These are phyloP conservation scores for Synanthedon andrenaeformis DNA, from an alignment of 2,888 invertebrate species.

Conservation along the genomic window DNA sequence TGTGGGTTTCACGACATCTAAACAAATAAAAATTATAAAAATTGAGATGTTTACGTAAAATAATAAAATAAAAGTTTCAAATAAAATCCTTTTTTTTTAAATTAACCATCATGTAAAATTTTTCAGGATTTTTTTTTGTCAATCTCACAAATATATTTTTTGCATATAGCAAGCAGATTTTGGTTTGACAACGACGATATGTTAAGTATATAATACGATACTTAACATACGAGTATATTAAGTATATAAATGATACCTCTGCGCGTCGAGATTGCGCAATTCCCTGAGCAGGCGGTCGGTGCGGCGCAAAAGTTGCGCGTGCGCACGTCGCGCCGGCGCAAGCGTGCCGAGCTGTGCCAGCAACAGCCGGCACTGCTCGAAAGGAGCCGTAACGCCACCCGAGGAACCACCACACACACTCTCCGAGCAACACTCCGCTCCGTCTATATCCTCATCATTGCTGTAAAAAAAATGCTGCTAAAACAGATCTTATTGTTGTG, in stretches of 20 bases:
- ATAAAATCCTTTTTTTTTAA: no score
- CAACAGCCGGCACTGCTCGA: conserved; percentile 88
- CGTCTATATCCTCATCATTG: not conserved
- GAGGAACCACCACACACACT: not conserved
- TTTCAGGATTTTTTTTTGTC: no score
- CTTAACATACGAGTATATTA: no score
- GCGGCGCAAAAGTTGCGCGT: conserved; percentile 87
- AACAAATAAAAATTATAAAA: not conserved
- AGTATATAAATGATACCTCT: conserved; percentile 56
- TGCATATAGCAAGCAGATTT: no score
- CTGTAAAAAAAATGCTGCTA: not conserved
- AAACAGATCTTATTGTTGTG: no score
- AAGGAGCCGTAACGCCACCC: conserved; percentile 55
- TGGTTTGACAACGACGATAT: no score
- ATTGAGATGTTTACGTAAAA: not conserved
- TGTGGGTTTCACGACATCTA: conserved; percentile 93
- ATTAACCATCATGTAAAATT: no score
- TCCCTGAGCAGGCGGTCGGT: conserved; percentile 91
- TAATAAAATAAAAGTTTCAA: no score
- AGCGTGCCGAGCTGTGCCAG: conserved; percentile 92
- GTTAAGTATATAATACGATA: no score
- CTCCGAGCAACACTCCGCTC: not conserved
- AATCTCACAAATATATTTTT: no score
- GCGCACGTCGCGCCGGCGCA: conserved; percentile 88
- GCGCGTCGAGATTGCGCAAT: conserved; percentile 91